Evolutionary conservation across 30 jellyfish, hydroid and myxozoan genomes (phyloP).

Genomic region (Nemopilema nomurai): DNA sequence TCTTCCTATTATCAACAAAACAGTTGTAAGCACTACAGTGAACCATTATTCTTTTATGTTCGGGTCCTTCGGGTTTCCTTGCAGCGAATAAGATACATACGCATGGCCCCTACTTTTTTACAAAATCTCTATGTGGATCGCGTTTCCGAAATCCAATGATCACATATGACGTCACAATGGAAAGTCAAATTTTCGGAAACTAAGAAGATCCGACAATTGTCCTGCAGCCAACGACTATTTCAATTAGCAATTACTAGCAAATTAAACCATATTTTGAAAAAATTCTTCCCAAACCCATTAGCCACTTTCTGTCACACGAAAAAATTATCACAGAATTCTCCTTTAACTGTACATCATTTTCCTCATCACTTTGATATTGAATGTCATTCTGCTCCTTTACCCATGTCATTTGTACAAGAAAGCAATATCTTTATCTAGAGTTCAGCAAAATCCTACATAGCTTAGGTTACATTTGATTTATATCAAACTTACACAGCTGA

Average conservation of each 20-base stretch:
- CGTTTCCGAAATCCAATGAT: neutral
- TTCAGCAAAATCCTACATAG: neutral
- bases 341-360: neutral
- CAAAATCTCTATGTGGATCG: neutral
- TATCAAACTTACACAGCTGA: neutral
- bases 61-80: neutral
- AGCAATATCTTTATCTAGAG: neutral
- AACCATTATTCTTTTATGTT: neutral
- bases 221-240: neutral
- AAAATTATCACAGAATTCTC: neutral
- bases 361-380: constrained; percentile 12
- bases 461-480: neutral
- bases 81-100: neutral
- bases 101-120: neutral
- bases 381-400: constrained; percentile 15
- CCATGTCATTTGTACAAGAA: neutral
- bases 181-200: neutral
- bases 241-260: neutral
- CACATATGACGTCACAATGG: neutral
- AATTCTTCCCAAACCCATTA: neutral
- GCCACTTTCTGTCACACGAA: neutral
- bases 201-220: neutral
- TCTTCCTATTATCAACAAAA: neutral
- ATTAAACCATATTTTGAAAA: neutral
- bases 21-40: neutral